phyloP scores from a whole-genome alignment of 2,797 vertebrate species.

The Oceanodroma leucorhoa region DNA sequence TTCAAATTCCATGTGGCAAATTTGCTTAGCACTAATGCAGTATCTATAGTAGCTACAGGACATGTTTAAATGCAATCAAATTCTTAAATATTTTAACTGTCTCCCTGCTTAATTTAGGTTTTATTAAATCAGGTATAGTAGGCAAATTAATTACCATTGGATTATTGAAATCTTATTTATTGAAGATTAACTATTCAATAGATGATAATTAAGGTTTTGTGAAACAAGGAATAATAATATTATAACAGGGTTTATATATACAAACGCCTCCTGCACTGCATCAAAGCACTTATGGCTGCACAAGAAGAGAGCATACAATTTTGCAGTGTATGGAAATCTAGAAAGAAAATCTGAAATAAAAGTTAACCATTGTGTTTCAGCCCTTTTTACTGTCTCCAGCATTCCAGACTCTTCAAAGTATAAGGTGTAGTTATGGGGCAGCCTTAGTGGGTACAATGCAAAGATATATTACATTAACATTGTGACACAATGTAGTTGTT shows the following conservation, averaged over 20 bases:
- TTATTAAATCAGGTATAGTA: neutral
- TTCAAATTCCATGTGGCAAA: neutral
- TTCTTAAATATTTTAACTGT: neutral
- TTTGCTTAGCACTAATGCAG: neutral
- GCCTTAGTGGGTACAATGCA: neutral
- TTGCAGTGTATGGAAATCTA: neutral
- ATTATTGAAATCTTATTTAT: neutral
- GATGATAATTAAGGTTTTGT: neutral
- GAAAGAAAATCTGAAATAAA: neutral
- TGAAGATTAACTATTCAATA: neutral
- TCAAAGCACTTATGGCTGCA: neutral
- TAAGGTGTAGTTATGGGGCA: neutral
- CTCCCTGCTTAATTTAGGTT: neutral
- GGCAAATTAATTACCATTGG: neutral
- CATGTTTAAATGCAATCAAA: neutral
- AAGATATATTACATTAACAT: neutral
- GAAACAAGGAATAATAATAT: neutral
- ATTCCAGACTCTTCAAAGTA: neutral
- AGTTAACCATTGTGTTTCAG: neutral
- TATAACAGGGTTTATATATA: neutral
- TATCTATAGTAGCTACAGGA: neutral
- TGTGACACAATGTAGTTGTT: neutral
- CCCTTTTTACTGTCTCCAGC: neutral
- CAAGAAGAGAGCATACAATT: neutral
- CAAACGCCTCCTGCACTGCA: accelerated